Evolutionary conservation across 2,797 vertebrate genomes (phyloP), one percentile per base, ranked within the genome.

Genomic region (Cryptoblepharus egeriae): DNA sequence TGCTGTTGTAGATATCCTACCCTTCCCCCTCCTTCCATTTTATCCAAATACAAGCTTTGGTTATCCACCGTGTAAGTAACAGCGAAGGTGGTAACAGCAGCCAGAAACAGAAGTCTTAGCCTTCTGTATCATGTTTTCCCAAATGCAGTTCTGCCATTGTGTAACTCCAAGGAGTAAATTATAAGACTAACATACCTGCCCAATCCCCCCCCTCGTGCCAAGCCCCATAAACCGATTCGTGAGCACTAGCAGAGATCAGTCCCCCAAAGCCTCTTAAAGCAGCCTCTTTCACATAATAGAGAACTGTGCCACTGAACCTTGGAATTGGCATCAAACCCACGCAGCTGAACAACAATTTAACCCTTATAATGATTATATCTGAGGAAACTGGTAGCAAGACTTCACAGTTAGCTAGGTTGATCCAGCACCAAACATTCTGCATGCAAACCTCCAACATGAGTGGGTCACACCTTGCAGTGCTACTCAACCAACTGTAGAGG

Each of bases 201-300:
- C 57, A 65, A 57, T 83, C 67, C 79, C 85, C 73, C 78, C 90
- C 77, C 90, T 82, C 2, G 52, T 39, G 67, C 81, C 86, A 91
- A 86, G 15, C 78, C 49, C 82, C 75, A 0, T 84, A 91, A 90
- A 91, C 75, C 63, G 55, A 88, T 70, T 80, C 77, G 30, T 64
- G 58, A 69, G 77, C 45, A 20, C 80, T 79, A 5, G 42, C 37
- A 75, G 84, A 87, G 89, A 85, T 93, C 85, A 88, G 83, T 63
- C 69, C 77, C 30, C 2, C 26, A 83, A 83, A 92, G 89, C 89
- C 84, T 88, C 89, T 90, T 88, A 84, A 20, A n/a, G 81, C 76
- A 76, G 87, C 73, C 88, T 78, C 81, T 82, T 81, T 78, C 89
- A 61, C 83, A 77, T 49, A 85, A 39, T 0, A 60, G 78, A 60